phyloP scores from a whole-genome alignment of 2,113 vertebrate species.

The Dissostichus mawsoni region DNA sequence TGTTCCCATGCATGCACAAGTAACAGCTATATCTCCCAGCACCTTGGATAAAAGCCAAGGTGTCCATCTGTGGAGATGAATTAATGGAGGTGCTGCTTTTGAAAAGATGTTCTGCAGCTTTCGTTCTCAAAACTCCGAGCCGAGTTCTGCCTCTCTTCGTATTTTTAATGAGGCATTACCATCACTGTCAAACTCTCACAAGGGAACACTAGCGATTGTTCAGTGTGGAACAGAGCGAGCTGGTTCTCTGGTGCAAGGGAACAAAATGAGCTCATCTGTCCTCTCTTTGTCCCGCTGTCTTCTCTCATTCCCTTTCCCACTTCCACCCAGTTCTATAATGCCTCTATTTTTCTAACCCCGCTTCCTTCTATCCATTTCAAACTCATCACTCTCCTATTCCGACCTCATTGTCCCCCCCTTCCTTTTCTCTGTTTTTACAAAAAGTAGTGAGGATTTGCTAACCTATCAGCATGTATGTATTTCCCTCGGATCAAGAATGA shows the following conservation, averaged over 20 bases:
- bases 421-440: background rate
- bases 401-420: background rate
- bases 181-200: constrained; percentile 62
- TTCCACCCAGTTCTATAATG: background rate
- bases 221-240: constrained; percentile 49
- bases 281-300: constrained; percentile 49
- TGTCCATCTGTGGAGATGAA: constrained; percentile 68
- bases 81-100: constrained; percentile 55
- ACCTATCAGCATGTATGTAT: constrained; percentile 46
- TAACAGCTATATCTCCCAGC: constrained; percentile 22
- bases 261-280: constrained; percentile 52
- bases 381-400: constrained; percentile 42
- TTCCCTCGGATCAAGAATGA: constrained; percentile 50
- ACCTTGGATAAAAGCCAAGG: constrained; percentile 51
- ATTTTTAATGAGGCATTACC: constrained; percentile 76
- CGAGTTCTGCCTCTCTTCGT: constrained; percentile 35
- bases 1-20: background rate
- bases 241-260: constrained; percentile 46
- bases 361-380: constrained; percentile 43
- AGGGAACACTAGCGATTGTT: constrained; percentile 55
- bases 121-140: constrained; percentile 51
- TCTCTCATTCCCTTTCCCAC: constrained; percentile 43
- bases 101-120: constrained; percentile 47
- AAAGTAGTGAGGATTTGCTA: no score
- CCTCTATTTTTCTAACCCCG: background rate